phyloP scores from a whole-genome alignment of 2,113 vertebrate genomes.

The Microtus pennsylvanicus region DNA sequence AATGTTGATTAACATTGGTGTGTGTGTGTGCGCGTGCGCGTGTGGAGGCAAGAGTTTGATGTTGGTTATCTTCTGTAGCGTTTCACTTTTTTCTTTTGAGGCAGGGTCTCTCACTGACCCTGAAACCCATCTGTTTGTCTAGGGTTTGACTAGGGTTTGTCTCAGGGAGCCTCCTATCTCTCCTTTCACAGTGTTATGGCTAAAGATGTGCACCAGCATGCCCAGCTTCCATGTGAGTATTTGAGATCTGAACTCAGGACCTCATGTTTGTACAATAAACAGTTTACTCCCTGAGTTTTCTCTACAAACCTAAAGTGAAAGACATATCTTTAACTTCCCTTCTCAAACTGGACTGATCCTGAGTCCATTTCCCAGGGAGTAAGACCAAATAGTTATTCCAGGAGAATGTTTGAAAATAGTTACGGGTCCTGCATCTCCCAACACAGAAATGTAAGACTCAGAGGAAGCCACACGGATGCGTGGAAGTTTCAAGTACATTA shows the following conservation, averaged over 20 bases:
- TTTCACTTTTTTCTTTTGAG: not conserved
- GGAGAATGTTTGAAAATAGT: not conserved
- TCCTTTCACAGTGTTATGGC: not conserved
- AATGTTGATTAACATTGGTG: not conserved
- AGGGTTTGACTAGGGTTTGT: no score
- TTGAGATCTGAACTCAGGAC: not conserved
- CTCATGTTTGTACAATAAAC: not conserved
- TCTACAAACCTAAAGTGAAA: not conserved
- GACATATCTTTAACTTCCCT: not conserved
- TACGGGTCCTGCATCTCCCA: not conserved
- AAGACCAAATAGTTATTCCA: not conserved
- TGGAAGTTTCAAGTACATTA: slow-evolving; percentile 75
- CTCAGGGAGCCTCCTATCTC: not conserved
- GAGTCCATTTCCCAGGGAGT: not conserved
- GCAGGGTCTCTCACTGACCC: not conserved
- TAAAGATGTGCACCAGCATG: not conserved
- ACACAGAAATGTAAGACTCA: slow-evolving; percentile 43
- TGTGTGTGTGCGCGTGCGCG: not conserved
- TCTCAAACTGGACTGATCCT: slow-evolving; percentile 6
- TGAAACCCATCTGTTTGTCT: not conserved
- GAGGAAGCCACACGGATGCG: slow-evolving; percentile 40
- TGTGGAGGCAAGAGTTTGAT: not conserved
- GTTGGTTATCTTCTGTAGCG: not conserved
- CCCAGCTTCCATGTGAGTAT: not conserved
- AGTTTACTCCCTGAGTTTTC: not conserved